Evolutionary conservation across 1,140 invertebrate species (phyloP).

Genomic region (Caerostris extrusa): DNA sequence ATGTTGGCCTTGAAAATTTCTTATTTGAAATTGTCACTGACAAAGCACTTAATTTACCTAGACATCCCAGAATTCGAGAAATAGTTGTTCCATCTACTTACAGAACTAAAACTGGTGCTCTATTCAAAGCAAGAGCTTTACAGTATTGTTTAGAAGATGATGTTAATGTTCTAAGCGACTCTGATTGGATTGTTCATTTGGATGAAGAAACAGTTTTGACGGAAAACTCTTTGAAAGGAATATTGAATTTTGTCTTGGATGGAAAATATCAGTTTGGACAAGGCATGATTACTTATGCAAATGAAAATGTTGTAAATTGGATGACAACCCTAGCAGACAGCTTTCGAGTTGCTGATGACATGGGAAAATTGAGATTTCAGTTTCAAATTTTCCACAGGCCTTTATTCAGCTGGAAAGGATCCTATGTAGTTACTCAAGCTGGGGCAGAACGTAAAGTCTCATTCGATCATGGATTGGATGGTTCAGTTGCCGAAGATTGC

Average conservation of each 20-base stretch:
- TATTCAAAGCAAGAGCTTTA: constrained; percentile 97
- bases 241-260: constrained; percentile 97
- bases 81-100: constrained; percentile 93
- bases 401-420: constrained; percentile 97
- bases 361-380: constrained; percentile 96
- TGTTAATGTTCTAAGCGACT: constrained; percentile 92
- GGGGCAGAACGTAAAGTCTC: constrained; percentile 83
- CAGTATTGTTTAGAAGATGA: constrained; percentile 97
- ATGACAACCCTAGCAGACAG: constrained; percentile 97
- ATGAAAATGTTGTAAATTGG: constrained; percentile 97
- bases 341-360: constrained; percentile 97
- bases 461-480: constrained; percentile 84
- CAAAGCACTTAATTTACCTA: constrained; percentile 87
- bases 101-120: constrained; percentile 92
- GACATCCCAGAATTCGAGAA: constrained; percentile 88
- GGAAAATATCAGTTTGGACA: constrained; percentile 98
- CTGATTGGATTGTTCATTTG: constrained; percentile 98
- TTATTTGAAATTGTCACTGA: constrained; percentile 98
- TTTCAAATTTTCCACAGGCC: constrained; percentile 97
- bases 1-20: constrained; percentile 97
- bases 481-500: constrained; percentile 84
- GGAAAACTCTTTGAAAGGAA: constrained; percentile 93
- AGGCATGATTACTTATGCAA: constrained; percentile 98
- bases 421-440: constrained; percentile 82
- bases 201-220: constrained; percentile 98